Conservation (phyloP, 2,113 vertebrate genomes). For the Archocentrus centrarchus region DNA sequence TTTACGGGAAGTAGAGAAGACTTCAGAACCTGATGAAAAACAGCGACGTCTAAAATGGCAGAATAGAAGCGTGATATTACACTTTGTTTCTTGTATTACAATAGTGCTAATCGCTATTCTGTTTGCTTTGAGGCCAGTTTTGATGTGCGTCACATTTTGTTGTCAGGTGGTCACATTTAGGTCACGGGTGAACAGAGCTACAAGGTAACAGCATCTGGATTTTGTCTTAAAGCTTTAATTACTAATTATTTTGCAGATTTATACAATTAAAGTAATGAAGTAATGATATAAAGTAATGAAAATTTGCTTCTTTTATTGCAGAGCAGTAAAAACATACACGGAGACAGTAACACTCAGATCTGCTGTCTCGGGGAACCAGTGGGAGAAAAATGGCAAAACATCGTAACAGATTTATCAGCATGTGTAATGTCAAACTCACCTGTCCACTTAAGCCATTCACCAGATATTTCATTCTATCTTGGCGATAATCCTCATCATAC, state of each 20-base stretch:
- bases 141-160: neutral
- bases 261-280: neutral
- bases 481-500: slow-evolving; percentile 34
- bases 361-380: accelerated
- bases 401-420: neutral
- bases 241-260: no score
- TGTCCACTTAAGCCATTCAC: slow-evolving; percentile 18
- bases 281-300: neutral
- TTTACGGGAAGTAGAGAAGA: no score
- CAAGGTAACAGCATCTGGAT: no score
- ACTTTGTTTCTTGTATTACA: neutral
- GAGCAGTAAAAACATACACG: neutral
- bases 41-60: neutral
- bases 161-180: neutral
- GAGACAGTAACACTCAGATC: neutral
- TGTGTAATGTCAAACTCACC: slow-evolving; percentile 21
- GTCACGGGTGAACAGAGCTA: neutral
- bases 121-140: neutral
- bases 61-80: neutral
- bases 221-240: no score
- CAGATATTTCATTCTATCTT: neutral
- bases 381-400: neutral
- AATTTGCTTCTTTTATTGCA: neutral
- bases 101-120: neutral
- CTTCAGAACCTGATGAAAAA: neutral